Evolutionary conservation across 1,140 invertebrate genomes (phyloP), one percentile per base, ranked within the genome.

Genomic region (Anthonomus grandis): DNA sequence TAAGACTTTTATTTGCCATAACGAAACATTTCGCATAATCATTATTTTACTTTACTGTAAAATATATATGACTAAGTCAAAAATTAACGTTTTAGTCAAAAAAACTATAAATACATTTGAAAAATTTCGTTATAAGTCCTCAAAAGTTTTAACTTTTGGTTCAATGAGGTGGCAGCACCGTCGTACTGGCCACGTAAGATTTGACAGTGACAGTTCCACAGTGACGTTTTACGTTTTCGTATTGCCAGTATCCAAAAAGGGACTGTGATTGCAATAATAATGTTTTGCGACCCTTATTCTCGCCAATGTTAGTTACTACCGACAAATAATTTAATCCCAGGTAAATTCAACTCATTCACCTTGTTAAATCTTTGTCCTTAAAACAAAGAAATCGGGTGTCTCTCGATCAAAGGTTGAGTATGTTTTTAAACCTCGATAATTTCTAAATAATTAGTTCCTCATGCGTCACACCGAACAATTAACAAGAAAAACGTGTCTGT

Each of bases 141-240:
- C n/a, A n/a, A n/a, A n/a, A n/a, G n/a, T n/a, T n/a, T n/a, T n/a
- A n/a, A n/a, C n/a, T n/a, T n/a, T n/a, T n/a, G n/a, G n/a, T n/a
- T n/a, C n/a, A n/a, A n/a, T n/a, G n/a, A n/a, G n/a, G n/a, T n/a
- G n/a, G n/a, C n/a, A n/a, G n/a, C n/a, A n/a, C n/a, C n/a, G n/a
- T n/a, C n/a, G n/a, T n/a, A n/a, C n/a, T n/a, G 51, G 66, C 66
- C 66, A 68, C 66, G 66, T 68, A 65, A 68, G 66, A 63, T 62
- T 67, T 49, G 46, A 47, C 45, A 47, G 6, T 50, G 47, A 51
- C 37, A 39, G 34, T 51, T 10, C 24, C 58, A 65, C 66, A 68
- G 50, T 64, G 55, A 57, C 51, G 59, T 61, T 53, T 61, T 54
- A 27, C 53, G 52, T 57, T 57, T 53, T 60, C n/a, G 13, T 10